Base-by-base conservation (phyloP, 64 coral and sea anemone genomes). In the Hydrozoanthus tunicans region DNA sequence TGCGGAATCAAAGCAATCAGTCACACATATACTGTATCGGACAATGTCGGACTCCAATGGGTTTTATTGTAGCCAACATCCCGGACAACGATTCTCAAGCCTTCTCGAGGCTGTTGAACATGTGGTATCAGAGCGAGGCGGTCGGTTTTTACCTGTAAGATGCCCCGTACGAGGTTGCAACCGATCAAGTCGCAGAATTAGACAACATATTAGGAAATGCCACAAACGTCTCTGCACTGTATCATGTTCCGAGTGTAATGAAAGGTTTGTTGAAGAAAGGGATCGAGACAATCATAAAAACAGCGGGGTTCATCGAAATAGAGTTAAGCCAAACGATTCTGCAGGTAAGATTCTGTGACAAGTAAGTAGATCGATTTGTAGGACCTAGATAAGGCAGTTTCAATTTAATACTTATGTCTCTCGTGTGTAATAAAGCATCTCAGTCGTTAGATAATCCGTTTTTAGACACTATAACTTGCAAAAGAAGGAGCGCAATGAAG, bases 221-320 rank as follows among this genome's bases (percentile, higher is more conserved):
- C 70, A 73, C 25, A 32, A 9, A 24, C 2, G 6, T 25, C 70
- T 73, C 32, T 43, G 14, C 14, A 24, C 70, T 27, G 70, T 73
- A 7, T 73, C 70, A 27, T 73, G 70, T 25, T 8, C 70, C 2
- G 2, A 43, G 3, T 73, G 70, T 4, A 0, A 27, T 7, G 70
- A 73, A 73, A 73, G 7, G 70, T 73, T 73, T 73, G 70, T 73
- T 73, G 70, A 73, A 26, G 25, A 73, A 73, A 73, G 25, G 25
- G 70, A 73, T 73, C 70, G 24, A n/a, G 7, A 51, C n/a, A 73
- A 73, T 32, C 70, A 73, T 73, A 8, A 9, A 64, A 64, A 64
- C 4, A 17, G 64, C 32, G 7, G 20, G 9, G 25, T 27, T 73
- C 20, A 26, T 73, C 69, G 24, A 7, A 4, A 24, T 26, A 9